A percentile compares a stretch with the other conserved stretches of the same genome.
These are phyloP conservation scores for Epinotia demarniana DNA, from an alignment of 2,888 invertebrate genomes.

Conservation along the genomic window DNA sequence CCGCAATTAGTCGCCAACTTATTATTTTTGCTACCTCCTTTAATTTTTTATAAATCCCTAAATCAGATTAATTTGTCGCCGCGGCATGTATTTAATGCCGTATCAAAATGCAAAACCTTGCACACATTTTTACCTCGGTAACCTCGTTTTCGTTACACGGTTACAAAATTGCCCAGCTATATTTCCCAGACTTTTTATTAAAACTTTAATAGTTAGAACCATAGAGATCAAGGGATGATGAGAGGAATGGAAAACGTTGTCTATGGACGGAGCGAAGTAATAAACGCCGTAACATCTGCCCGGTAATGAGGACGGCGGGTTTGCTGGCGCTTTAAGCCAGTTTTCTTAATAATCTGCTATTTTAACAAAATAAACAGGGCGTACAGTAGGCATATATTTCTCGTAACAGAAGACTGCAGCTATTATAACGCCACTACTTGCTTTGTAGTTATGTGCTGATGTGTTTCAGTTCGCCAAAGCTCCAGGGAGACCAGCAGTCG, in stretches of 20 bases:
- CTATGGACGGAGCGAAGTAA: slow-evolving; percentile 26
- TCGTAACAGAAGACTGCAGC: no score
- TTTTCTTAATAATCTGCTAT: slow-evolving; percentile 45
- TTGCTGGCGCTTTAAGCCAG: slow-evolving; percentile 41
- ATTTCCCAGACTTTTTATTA: slow-evolving; percentile 33
- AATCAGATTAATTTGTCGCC: no score
- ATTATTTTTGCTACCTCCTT: no score
- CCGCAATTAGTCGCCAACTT: no score
- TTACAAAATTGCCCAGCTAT: neutral
- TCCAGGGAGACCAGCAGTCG: no score
- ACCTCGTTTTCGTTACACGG: neutral
- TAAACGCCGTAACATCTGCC: slow-evolving; percentile 36
- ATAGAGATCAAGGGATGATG: slow-evolving; percentile 38
- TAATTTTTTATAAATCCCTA: no score
- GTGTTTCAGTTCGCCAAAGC: no score
- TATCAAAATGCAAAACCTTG: neutral
- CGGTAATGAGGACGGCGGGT: slow-evolving; percentile 38
- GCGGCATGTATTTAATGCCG: no score
- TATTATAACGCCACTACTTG: no score
- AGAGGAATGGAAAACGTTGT: slow-evolving; percentile 22
- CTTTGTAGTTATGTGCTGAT: no score
- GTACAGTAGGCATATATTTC: slow-evolving; percentile 2
- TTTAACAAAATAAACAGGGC: neutral
- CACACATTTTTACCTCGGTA: neutral
- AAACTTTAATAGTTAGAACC: slow-evolving; percentile 35